Percentiles rank a stretch among this genome's conserved stretches.
These are phyloP conservation scores for Coptotermes formosanus DNA, from an alignment of 1,140 invertebrate genomes.

Conservation along the genomic window DNA sequence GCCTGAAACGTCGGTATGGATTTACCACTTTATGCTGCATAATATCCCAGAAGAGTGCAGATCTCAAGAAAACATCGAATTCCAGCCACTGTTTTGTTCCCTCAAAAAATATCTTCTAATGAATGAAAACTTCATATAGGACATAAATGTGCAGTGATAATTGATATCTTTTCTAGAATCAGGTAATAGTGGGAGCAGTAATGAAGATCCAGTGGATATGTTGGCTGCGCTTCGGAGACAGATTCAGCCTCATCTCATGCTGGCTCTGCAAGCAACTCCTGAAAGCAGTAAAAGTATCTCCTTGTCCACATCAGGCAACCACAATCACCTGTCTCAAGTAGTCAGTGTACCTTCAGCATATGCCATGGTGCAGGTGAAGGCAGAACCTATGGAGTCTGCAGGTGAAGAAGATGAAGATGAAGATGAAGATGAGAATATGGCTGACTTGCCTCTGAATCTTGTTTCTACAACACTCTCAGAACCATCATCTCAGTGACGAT, in stretches of 20 bases:
- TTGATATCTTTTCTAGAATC: neutral
- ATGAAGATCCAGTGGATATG: constrained; percentile 56
- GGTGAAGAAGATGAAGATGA: constrained; percentile 34
- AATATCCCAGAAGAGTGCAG: too few relatives aligned
- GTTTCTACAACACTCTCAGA: constrained; percentile 50
- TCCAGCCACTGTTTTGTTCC: neutral
- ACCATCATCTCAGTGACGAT: constrained; percentile 26
- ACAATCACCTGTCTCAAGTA: constrained; percentile 33
- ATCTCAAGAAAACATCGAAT: neutral
- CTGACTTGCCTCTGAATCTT: constrained; percentile 50
- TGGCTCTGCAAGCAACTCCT: constrained; percentile 52
- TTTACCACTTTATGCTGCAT: too few relatives aligned
- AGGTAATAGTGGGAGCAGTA: constrained; percentile 35
- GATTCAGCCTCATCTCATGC: constrained; percentile 63
- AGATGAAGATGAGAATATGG: constrained; percentile 47
- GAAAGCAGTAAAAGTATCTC: constrained; percentile 40
- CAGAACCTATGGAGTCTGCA: constrained; percentile 42
- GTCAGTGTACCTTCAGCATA: constrained; percentile 35
- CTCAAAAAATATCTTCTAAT: too few relatives aligned
- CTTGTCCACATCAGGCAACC: constrained; percentile 40
- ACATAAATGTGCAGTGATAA: neutral
- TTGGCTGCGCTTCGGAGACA: constrained; percentile 60
- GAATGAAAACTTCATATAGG: too few relatives aligned
- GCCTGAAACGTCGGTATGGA: too few relatives aligned
- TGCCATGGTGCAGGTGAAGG: constrained; percentile 46